Base-by-base conservation (phyloP, 30 jellyfish, hydroid and myxozoan species). In the Cassiopea andromeda region DNA sequence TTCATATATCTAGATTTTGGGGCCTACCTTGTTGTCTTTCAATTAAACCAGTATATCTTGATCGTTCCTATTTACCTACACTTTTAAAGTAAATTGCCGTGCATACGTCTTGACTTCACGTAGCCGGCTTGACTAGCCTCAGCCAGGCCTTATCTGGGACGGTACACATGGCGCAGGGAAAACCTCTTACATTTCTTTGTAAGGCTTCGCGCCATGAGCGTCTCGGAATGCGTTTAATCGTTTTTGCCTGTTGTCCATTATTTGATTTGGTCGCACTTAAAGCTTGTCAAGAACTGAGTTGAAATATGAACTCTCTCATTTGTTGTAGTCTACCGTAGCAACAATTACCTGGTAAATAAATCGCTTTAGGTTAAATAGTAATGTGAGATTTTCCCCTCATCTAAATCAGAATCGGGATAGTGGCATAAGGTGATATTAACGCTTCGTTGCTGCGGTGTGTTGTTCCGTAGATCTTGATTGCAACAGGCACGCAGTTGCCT, bases 121-220 rank as follows among this genome's bases (percentile, higher is more conserved):
- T 54, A 3, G 64, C 64, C 64, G 12, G 64, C 12, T 54, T 54
- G 64, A 54, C 12, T 54, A 10, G 38, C 43, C 27, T 2, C 27
- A 4, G 43, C 27, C 19, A 5, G 73, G 73, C 73, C 73, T 64
- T 5, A 64, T 27, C 15, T 5, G 73, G 6, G 15, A 17, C 73
- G 80, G 81, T 17, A 81, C 61, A 18, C 84, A 69, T 50, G 71
- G 72, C 47, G 85, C 85, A 77, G 85, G 85, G 85, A 73, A 77
- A 77, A 47, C 73, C 85, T 77, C 85, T 5, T 17, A 73, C 85
- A 8, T 73, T 66, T 3, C 10, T 54, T 6, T 10, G 64, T 54
- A 3, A 54, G 64, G 12, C 7, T 10, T 54, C 64, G 64, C 64
- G 64, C 64, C 12, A 10, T 3, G 7, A 3, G 64, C 12, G 64